These are phyloP conservation scores for Eudyptes chrysolophus DNA, from an alignment of 2,113 vertebrate genomes.

Conservation along the genomic window DNA sequence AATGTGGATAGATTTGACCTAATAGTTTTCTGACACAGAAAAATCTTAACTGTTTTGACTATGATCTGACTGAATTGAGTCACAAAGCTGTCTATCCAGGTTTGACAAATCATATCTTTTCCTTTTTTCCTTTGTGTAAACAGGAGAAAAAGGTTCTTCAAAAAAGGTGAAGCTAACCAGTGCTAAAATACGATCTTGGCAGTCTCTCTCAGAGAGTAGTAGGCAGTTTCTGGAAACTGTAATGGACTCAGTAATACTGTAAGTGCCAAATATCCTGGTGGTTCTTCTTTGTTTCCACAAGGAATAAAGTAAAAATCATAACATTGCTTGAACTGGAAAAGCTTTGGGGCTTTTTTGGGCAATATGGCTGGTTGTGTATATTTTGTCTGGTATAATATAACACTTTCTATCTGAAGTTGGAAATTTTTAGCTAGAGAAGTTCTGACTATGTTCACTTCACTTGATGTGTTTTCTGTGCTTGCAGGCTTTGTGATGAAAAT, in stretches of 20 bases:
- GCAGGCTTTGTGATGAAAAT: background rate
- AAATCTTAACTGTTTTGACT: background rate
- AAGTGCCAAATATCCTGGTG: constrained; percentile 23
- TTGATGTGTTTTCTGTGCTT: background rate
- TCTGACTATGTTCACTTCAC: background rate
- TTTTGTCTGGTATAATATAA: background rate
- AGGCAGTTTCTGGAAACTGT: constrained; percentile 37
- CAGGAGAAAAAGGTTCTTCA: background rate
- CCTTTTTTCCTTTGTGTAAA: background rate
- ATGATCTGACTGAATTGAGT: rapidly evolving
- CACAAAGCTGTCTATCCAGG: background rate
- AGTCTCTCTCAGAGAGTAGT: constrained; percentile 51
- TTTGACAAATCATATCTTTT: background rate
- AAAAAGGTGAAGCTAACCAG: constrained; percentile 45
- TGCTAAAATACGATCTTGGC: constrained; percentile 47
- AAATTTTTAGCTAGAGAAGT: background rate
- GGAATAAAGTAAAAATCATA: background rate
- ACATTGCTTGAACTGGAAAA: background rate
- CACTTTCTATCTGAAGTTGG: background rate
- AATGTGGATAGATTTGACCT: background rate
- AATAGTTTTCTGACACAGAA: background rate
- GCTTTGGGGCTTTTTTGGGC: background rate
- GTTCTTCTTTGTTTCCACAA: background rate
- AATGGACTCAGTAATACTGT: constrained; percentile 69
- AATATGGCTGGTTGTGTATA: background rate